Evolutionary conservation across 2,797 vertebrate genomes (phyloP), one percentile per base, ranked within the genome.

Genomic region (Rhabdomys pumilio): DNA sequence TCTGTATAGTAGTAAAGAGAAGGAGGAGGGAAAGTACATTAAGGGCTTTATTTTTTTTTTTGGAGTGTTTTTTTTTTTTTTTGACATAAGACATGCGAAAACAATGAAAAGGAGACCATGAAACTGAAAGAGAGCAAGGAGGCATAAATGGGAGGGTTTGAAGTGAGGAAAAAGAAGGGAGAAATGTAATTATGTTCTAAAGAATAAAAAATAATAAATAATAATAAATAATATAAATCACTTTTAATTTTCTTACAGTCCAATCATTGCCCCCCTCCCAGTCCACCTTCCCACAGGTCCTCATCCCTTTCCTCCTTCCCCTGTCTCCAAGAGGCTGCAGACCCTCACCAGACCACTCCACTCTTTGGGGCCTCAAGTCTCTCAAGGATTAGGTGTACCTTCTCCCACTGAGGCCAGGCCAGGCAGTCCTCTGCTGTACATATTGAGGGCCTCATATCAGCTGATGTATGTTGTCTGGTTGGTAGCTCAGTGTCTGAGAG

Each of bases 261-360:
- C n/a, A 72, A n/a, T 72, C n/a, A 1, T 38, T 72, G 19, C 17
- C 69, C 19, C 8, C 7, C 69, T 38, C n/a, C 19, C 17, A 1
- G n/a, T 72, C n/a, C 3, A 38, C 17, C 8, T n/a, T 20, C 8
- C 31, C n/a, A 72, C n/a, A 72, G n/a, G 38, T 38, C 19, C 34
- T 69, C 69, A 20, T 72, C 17, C 8, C 1, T 19, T 69, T 38
- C 19, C n/a, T 20, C 69, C 17, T n/a, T 14, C 15, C 1, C 15
- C 34, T n/a, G 34, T n/a, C 69, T 38, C 19, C n/a, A 20, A 72
- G n/a, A 38, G 19, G n/a, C 38, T 38, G n/a, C 17, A 15, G 14
- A 34, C 1, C 17, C 17, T 17, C 3, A 6, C 3, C 8, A 72
- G 69, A 1, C 19, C n/a, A 10, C 17, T 17, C n/a, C 3, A 38